Conservation (phyloP, 2,888 invertebrate genomes). For the Brenthis hecate region DNA sequence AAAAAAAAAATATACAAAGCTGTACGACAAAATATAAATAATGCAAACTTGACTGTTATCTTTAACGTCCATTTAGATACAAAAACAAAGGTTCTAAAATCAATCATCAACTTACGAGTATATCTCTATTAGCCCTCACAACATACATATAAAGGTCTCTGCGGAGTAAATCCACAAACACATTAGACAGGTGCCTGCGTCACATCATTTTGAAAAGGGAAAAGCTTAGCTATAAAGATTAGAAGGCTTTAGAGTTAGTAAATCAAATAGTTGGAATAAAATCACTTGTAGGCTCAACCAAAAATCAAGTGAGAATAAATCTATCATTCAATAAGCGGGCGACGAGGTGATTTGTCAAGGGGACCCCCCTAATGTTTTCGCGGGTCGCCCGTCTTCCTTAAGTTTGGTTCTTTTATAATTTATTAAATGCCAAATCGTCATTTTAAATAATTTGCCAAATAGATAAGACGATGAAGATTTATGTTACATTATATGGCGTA, state of each 20-base stretch:
- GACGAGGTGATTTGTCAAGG: conserved; percentile 68
- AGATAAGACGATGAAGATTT: conserved; percentile 10
- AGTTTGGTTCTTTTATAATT: conserved; percentile 24
- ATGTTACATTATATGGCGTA: background rate
- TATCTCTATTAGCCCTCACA: conserved; percentile 48
- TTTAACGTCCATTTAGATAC: background rate
- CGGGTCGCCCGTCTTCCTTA: conserved; percentile 35
- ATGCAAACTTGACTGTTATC: background rate
- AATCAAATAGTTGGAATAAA: conserved; percentile 63
- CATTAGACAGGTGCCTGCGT: conserved; percentile 59
- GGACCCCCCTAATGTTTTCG: conserved; percentile 35
- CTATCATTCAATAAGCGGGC: conserved; percentile 76
- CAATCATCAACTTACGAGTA: conserved; percentile 65
- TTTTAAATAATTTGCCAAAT: conserved; percentile 20
- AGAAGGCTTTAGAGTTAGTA: conserved; percentile 72
- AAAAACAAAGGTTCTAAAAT: conserved; percentile 49
- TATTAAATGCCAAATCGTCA: conserved; percentile 22
- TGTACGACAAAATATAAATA: conserved; percentile 4
- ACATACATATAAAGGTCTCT: conserved; percentile 51
- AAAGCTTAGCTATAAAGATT: conserved; percentile 65
- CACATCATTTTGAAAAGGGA: conserved; percentile 75
- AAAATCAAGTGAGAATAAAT: conserved; percentile 63
- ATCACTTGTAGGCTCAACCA: conserved; percentile 65
- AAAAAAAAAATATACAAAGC: no score
- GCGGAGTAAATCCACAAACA: conserved; percentile 48